Conservation (phyloP, 64 coral and sea anemone species). For the Dendronephthya gigantea region DNA sequence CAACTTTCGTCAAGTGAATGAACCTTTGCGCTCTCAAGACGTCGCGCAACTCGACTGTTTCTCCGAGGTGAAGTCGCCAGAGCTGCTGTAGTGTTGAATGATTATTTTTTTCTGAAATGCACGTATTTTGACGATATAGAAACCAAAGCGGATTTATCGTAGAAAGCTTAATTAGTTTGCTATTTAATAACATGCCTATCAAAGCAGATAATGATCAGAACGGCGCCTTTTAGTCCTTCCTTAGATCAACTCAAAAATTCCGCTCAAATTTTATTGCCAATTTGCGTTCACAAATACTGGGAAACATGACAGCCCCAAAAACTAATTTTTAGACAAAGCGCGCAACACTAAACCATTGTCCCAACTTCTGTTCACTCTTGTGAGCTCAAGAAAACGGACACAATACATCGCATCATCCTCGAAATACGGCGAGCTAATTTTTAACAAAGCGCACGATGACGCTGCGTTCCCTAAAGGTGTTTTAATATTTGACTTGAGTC, state of each 20-base stretch:
- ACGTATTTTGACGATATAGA: neutral
- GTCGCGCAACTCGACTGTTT: neutral
- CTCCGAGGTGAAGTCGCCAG: no score
- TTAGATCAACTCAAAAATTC: neutral
- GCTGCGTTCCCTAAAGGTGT: neutral
- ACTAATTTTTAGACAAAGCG: neutral
- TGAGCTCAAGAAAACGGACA: neutral
- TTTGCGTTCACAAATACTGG: neutral
- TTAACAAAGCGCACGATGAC: neutral
- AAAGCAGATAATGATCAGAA: neutral
- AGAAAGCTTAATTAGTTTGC: conserved; percentile 15
- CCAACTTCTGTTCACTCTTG: neutral
- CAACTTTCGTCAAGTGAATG: neutral
- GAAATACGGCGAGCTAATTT: no score
- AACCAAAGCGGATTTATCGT: conserved; percentile 9
- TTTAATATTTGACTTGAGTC: neutral
- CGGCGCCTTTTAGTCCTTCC: neutral
- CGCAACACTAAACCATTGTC: neutral
- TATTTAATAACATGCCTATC: conserved; percentile 19
- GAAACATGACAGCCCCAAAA: neutral
- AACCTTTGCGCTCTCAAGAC: neutral
- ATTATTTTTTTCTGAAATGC: neutral
- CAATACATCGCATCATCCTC: no score
- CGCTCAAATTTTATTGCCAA: neutral
- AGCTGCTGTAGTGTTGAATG: neutral